These are phyloP conservation scores for Acleris cristana DNA, from an alignment of 2,888 invertebrate species.

Conservation along the genomic window DNA sequence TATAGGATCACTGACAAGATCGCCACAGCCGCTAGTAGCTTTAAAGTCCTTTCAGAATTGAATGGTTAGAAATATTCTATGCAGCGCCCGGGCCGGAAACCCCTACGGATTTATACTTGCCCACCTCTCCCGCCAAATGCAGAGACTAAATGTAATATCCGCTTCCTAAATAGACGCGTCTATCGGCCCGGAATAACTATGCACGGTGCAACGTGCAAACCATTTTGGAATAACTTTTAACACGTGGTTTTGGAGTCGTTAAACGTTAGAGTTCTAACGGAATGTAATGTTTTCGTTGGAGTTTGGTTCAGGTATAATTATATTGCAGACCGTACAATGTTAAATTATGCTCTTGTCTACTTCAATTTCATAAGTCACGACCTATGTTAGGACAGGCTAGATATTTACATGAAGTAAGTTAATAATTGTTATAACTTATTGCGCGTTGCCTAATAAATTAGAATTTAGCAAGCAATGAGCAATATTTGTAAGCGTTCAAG, in stretches of 20 bases:
- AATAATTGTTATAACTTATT: no score
- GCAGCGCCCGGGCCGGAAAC: conserved; percentile 78
- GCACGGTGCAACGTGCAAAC: conserved; percentile 59
- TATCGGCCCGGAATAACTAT: conserved; percentile 81
- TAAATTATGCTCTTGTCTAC: no score
- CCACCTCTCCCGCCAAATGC: conserved; percentile 81
- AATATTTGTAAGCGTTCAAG: no score
- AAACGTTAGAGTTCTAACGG: conserved; percentile 9
- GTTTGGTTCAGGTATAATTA: no score
- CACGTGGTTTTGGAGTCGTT: conserved; percentile 19
- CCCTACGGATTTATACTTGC: conserved; percentile 77
- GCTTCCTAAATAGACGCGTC: conserved; percentile 84
- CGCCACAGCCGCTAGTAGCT: no score
- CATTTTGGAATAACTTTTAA: conserved; percentile 44
- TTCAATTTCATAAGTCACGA: no score
- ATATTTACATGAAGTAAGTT: no score
- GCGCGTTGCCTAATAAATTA: no score
- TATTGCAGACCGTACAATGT: no score
- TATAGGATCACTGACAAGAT: no score
- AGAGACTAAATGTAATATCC: conserved; percentile 83
- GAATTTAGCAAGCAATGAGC: no score
- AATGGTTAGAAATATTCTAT: conserved; percentile 63
- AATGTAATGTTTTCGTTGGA: conserved; percentile 15
- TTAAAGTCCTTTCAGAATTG: conserved; percentile 29
- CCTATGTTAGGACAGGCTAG: no score